Percentiles rank a stretch among this genome's conserved stretches.
These are phyloP conservation scores for Chiloscyllium punctatum DNA, from an alignment of 2,797 vertebrate species.

Conservation along the genomic window DNA sequence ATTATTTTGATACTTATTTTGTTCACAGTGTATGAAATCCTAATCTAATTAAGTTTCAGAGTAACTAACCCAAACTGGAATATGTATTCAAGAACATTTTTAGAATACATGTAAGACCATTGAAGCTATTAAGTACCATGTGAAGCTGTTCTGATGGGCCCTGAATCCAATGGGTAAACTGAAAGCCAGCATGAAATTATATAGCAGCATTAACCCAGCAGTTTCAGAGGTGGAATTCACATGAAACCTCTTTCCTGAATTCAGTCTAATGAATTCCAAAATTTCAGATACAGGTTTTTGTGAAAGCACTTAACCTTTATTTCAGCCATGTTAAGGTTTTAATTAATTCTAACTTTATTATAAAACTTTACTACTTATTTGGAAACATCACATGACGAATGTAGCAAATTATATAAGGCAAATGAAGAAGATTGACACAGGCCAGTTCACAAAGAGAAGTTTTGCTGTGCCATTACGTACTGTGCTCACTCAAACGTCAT, in stretches of 20 bases:
- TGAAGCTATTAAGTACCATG: constrained; percentile 18
- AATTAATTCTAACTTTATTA: not conserved
- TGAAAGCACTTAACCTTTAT: not conserved
- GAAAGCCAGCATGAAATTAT: not conserved
- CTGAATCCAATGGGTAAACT: constrained; percentile 1
- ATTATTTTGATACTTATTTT: constrained; percentile 23
- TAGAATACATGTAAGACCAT: constrained; percentile 29
- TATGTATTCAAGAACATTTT: constrained; percentile 20
- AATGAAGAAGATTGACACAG: not conserved
- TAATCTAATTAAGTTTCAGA: not conserved
- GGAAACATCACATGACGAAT: not conserved
- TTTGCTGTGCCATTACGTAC: not conserved
- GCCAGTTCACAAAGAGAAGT: not conserved
- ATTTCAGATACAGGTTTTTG: not conserved
- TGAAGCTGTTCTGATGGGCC: not conserved
- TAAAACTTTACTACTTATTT: not conserved
- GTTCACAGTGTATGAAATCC: not conserved
- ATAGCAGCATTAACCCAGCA: not conserved
- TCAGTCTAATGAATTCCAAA: not conserved
- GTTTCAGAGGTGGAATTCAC: not conserved
- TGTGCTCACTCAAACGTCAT: not conserved
- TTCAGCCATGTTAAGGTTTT: not conserved
- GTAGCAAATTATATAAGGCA: not conserved
- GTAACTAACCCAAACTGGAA: not conserved
- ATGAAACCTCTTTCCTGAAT: not conserved